A percentile compares a stretch with the other conserved stretches of the same genome.
Evolutionary conservation across 2,888 invertebrate species (phyloP).

Genomic region (Microctonus aethiopoides): DNA sequence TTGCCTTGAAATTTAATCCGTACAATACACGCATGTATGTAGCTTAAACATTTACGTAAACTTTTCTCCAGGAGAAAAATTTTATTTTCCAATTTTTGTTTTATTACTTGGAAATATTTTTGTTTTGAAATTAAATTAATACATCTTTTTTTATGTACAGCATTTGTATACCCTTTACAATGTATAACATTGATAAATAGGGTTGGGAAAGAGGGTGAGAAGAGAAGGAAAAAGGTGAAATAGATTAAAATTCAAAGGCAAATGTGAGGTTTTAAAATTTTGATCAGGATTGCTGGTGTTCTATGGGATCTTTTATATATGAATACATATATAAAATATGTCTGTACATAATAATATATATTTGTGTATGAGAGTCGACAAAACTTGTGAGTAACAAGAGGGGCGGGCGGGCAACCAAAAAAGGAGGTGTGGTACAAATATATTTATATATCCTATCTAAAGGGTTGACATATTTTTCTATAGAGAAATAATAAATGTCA

Average conservation of each 20-base stretch:
- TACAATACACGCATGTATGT: background rate
- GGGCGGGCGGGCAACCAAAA: background rate
- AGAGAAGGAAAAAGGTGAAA: slow-evolving; percentile 7
- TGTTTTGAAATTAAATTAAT: too few relatives aligned
- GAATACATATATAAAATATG: too few relatives aligned
- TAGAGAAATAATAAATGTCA: too few relatives aligned
- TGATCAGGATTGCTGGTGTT: slow-evolving; percentile 48
- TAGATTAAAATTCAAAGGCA: slow-evolving; percentile 50
- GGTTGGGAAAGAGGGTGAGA: background rate
- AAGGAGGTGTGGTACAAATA: background rate
- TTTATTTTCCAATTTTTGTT: background rate
- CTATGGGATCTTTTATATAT: slow-evolving; percentile 23
- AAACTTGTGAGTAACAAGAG: background rate
- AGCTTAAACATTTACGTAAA: background rate
- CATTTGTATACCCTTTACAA: too few relatives aligned
- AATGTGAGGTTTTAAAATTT: slow-evolving; percentile 56
- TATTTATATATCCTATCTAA: background rate
- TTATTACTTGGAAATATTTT: too few relatives aligned
- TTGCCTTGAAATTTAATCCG: slow-evolving; percentile 13
- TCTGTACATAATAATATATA: too few relatives aligned
- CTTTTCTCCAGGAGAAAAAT: background rate
- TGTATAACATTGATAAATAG: background rate
- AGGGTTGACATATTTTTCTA: background rate
- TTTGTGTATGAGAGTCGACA: background rate
- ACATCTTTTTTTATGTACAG: too few relatives aligned